A percentile compares a stretch with the other conserved stretches of the same genome.
These are phyloP conservation scores for Gallinago undulata DNA, from an alignment of 2,113 vertebrate genomes.

Conservation along the genomic window DNA sequence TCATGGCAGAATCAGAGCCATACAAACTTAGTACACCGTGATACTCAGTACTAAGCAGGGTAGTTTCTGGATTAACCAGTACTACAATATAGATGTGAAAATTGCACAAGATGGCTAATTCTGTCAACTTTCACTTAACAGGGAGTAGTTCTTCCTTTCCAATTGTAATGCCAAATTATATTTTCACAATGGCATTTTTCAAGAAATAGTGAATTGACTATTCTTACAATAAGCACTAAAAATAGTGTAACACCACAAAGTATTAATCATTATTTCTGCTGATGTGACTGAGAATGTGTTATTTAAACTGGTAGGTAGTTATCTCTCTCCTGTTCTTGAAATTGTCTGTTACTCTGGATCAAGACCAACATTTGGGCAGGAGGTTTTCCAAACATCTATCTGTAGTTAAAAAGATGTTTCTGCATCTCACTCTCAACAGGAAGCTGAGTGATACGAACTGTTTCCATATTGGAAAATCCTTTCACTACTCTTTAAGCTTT, in stretches of 20 bases:
- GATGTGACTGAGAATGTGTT: not conserved
- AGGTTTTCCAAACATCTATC: not conserved
- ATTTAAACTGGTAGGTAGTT: not conserved
- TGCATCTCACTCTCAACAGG: not conserved
- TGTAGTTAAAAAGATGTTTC: not conserved
- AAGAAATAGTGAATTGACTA: not conserved
- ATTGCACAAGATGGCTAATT: not conserved
- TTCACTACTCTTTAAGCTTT: not conserved
- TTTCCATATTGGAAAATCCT: not conserved
- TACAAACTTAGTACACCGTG: not conserved
- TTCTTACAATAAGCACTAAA: not conserved
- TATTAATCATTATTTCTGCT: not conserved
- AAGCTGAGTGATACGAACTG: not conserved
- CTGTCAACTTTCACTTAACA: not conserved
- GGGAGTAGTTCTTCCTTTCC: not conserved
- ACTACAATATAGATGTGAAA: not conserved
- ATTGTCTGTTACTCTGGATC: not conserved
- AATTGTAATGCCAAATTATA: not conserved
- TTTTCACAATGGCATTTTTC: not conserved
- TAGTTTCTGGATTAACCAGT: not conserved
- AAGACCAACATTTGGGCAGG: not conserved
- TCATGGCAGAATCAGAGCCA: not conserved
- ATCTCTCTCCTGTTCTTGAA: not conserved
- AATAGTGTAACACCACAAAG: accelerated
- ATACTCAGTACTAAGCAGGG: not conserved